Conservation (phyloP, 1,140 invertebrate species). For the Drosophila melanogaster region DNA sequence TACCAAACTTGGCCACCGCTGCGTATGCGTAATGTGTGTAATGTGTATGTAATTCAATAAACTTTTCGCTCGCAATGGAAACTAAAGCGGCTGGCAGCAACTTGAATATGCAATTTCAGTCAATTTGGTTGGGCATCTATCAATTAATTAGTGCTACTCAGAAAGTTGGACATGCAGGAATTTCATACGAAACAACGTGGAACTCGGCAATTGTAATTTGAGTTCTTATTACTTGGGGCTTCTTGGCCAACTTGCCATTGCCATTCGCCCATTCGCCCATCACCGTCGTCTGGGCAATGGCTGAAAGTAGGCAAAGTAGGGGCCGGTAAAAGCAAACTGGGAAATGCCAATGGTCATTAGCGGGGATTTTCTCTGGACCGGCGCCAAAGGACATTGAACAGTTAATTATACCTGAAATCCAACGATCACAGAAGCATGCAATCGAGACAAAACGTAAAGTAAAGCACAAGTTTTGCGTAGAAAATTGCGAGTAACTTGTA, state of each 20-base stretch:
- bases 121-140: conserved; percentile 54
- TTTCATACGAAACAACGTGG: conserved; percentile 8
- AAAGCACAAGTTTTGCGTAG: background rate
- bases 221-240: conserved; percentile 32
- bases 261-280: no score
- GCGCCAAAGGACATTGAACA: conserved; percentile 26
- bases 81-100: conserved; percentile 35
- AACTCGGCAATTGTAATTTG: conserved; percentile 38
- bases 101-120: conserved; percentile 61
- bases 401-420: background rate
- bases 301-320: background rate
- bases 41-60: conserved; percentile 63
- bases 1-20: conserved; percentile 5
- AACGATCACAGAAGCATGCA: conserved; percentile 2
- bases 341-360: conserved; percentile 36
- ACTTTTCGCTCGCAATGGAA: conserved; percentile 52
- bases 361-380: conserved; percentile 14
- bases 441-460: conserved; percentile 2
- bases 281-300: conserved; percentile 28
- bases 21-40: conserved; percentile 62
- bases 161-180: conserved; percentile 30
- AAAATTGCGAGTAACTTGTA: background rate
- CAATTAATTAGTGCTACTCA: conserved; percentile 68
- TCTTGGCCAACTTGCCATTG: background rate
- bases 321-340: background rate